A percentile compares a stretch with the other conserved stretches of the same genome.
These are phyloP conservation scores for Eupsilia transversa DNA, from an alignment of 2,888 invertebrate species.

Conservation along the genomic window DNA sequence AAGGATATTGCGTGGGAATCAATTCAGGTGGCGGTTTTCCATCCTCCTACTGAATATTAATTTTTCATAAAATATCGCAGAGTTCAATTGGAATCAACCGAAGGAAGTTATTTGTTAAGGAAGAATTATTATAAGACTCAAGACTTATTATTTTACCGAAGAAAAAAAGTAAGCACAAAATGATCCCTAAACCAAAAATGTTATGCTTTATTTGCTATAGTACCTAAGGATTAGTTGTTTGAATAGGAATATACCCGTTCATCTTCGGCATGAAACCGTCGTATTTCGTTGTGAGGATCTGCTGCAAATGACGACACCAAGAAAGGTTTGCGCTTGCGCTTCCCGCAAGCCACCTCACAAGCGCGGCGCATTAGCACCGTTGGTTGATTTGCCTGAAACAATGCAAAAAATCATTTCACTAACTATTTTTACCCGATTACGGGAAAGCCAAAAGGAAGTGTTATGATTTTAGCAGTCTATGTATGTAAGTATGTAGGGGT, in stretches of 20 bases:
- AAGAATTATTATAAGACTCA: conserved; percentile 49
- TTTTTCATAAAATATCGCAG: conserved; percentile 75
- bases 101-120: conserved; percentile 58
- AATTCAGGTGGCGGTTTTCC: conserved; percentile 84
- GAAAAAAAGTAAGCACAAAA: conserved; percentile 10
- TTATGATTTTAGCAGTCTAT: no score
- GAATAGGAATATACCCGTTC: conserved; percentile 77
- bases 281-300: conserved; percentile 74
- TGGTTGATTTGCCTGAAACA: conserved; percentile 81
- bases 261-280: conserved; percentile 80
- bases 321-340: conserved; percentile 79
- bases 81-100: conserved; percentile 68
- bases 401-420: conserved; percentile 62
- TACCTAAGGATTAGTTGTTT: conserved; percentile 23
- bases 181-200: background rate
- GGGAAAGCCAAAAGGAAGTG: no score
- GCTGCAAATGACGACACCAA: conserved; percentile 73
- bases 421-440: background rate
- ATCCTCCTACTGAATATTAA: conserved; percentile 81
- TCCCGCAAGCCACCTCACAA: conserved; percentile 83
- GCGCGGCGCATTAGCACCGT: conserved; percentile 83
- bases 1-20: conserved; percentile 89
- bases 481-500: no score
- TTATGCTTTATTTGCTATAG: conserved; percentile 15
- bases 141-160: conserved; percentile 7